Evolutionary conservation across 2,113 vertebrate species (phyloP), one percentile per base, ranked within the genome.

Genomic region (Erythrolamprus reginae): DNA sequence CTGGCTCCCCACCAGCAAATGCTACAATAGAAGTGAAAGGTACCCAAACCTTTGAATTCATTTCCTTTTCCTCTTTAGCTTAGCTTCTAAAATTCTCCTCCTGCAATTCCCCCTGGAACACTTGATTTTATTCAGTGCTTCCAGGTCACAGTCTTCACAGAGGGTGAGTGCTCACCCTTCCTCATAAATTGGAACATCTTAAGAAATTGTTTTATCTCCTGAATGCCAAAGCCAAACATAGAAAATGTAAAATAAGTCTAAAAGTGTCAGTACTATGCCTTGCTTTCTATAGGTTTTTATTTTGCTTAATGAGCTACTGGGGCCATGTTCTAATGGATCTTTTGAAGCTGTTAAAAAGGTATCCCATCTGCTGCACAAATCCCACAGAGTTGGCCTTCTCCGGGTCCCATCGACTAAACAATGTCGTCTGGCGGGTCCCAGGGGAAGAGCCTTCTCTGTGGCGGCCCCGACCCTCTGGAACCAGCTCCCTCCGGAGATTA

Each of bases 21-120:
- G 98, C 98, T 89, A 98, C 98, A 93, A 99, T 99, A 94, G 98
- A 99, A 96, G 98, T 99, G 82, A 99, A 99, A 99, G 99, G 99
- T 99, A 98, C 95, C 70, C 70, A 42, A 42, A 3, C 3, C 21
- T 77, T 42, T 97, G 88, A 52, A 87, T 82, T 42, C 12, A 21
- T 50, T 77, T 91, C 82, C 17, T 84, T 10, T 55, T 90, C 51
- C 38, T 70, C 10, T 90, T 90, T n/a, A 93, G 83, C 26, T 7
- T 56, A 65, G 21, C 33, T n/a, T 58, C 85, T 53, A 86, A 47
- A 12, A 58, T 84, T 85, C 19, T 90, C 50, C 10, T 5, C 17
- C 45, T 87, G 5, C 77, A 51, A 42, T 84, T 38, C 28, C 82
- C 82, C 0, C 0, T 15, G 28, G 26, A 19, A 0, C 1, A 4